Percentiles rank a stretch among this genome's conserved stretches.
These are phyloP conservation scores for Opisthocomus hoazin DNA, from an alignment of 2,113 vertebrate species.

Conservation along the genomic window DNA sequence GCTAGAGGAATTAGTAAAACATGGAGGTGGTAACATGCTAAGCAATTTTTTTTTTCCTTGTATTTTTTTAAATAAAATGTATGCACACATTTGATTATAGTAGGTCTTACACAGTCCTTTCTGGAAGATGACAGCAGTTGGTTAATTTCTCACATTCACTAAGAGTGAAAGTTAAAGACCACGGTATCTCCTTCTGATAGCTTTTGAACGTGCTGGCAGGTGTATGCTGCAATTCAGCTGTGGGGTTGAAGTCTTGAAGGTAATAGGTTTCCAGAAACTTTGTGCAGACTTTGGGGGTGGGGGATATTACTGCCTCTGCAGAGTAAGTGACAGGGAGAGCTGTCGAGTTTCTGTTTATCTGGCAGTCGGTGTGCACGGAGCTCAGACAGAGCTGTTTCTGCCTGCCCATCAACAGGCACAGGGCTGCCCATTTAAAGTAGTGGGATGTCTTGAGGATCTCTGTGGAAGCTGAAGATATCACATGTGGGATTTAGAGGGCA, in stretches of 20 bases:
- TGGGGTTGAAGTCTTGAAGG: not conserved
- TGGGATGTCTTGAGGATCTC: not conserved
- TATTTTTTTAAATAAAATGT: not conserved
- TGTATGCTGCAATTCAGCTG: not conserved
- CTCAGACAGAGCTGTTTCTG: not conserved
- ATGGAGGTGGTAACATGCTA: not conserved
- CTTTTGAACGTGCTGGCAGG: not conserved
- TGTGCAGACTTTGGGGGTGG: not conserved
- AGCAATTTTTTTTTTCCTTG: not conserved
- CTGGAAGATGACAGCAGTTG: not conserved
- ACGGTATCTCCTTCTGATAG: not conserved
- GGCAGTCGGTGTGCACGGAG: not conserved
- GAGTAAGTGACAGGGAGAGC: not conserved
- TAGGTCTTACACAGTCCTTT: not conserved
- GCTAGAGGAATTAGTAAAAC: not conserved
- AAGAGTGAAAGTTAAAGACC: not conserved
- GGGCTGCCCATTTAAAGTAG: not conserved
- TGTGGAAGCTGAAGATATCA: not conserved
- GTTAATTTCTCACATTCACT: not conserved
- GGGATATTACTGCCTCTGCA: not conserved
- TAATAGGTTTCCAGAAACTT: not conserved
- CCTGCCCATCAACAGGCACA: not conserved
- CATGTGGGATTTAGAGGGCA: fast-evolving
- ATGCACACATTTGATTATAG: not conserved
- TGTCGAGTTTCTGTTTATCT: not conserved